Evolutionary conservation across 2,113 vertebrate species (phyloP), one percentile per base, ranked within the genome.

Genomic region (Acanthochromis polyacanthus): DNA sequence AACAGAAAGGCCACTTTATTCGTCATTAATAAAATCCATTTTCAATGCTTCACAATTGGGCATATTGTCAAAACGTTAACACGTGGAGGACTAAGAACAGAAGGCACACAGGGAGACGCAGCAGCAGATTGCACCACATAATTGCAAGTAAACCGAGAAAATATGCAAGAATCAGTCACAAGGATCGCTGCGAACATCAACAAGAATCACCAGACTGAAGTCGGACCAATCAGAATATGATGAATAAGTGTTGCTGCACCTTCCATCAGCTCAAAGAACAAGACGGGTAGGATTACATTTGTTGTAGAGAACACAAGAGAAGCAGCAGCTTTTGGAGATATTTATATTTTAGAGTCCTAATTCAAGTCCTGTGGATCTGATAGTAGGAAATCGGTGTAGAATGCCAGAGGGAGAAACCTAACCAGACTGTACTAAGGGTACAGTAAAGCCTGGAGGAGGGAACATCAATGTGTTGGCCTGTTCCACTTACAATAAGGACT

Each of bases 41-140:
- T 51, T 19, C 17, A 15, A 20, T 6, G 1, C 53, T 46, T 48
- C 53, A 72, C 68, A 79, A 58, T 59, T 32, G 77, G 12, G 45
- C 32, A 7, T 52, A 72, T 59, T 79, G 66, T 80, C 40, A 66
- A 20, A 58, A 43, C 46, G 4, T 46, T 59, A 32, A 72, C 36
- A 59, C 64, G 66, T 66, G 55, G 43, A 25, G n/a, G 19, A 52
- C 25, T 52, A 53, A 53, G 61, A 72, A 32, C 61, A 66, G 77
- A 65, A 45, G 36, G 45, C 0, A 1, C 4, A 0, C 57, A 46
- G 36, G 36, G 8, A 55, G 75, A 55, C 19, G 25, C 16, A 36
- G 25, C 67, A 2, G 52, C 53, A 71, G 45, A 79, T 22, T 11
- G 43, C 20, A 16, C 53, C 15, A 10, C 4, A 52, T 40, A 51